phyloP scores from a whole-genome alignment of 1,140 invertebrate species.

The Caenorhabditis briggsae region DNA sequence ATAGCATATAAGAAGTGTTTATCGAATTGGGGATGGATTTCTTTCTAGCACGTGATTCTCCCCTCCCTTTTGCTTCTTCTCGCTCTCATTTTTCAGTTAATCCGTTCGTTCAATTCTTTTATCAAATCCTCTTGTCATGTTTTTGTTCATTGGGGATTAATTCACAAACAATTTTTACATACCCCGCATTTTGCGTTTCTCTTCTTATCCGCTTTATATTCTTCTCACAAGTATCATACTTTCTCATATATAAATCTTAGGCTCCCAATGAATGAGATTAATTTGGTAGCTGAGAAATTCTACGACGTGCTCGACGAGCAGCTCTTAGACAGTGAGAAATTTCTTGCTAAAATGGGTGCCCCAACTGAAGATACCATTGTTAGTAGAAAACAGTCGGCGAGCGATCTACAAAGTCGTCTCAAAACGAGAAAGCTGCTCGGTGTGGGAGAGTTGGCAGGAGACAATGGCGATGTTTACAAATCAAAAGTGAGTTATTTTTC shows the following conservation, averaged over 20 bases:
- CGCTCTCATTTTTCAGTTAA: background rate
- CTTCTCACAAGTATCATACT: conserved; percentile 4
- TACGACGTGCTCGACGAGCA: conserved; percentile 36
- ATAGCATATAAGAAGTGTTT: too few relatives aligned
- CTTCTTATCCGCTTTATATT: background rate
- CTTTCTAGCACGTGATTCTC: background rate
- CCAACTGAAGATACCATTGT: conserved; percentile 48
- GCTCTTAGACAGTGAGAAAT: conserved; percentile 18
- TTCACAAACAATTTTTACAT: background rate
- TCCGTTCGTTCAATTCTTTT: conserved; percentile 5
- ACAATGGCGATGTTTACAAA: conserved; percentile 54
- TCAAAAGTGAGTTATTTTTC: conserved; percentile 57
- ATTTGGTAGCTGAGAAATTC: conserved; percentile 28
- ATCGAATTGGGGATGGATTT: background rate
- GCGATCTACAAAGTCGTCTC: conserved; percentile 61
- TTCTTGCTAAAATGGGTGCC: conserved; percentile 1
- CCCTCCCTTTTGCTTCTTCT: background rate
- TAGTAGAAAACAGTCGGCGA: conserved; percentile 62
- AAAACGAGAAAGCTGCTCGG: conserved; percentile 66
- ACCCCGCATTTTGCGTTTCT: too few relatives aligned
- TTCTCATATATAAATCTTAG: background rate
- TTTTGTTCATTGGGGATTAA: background rate
- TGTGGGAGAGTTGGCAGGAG: conserved; percentile 55
- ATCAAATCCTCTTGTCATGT: background rate
- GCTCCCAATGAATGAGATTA: conserved; percentile 14